These are phyloP conservation scores for Myzus persicae DNA, from an alignment of 1,140 invertebrate genomes.

Conservation along the genomic window DNA sequence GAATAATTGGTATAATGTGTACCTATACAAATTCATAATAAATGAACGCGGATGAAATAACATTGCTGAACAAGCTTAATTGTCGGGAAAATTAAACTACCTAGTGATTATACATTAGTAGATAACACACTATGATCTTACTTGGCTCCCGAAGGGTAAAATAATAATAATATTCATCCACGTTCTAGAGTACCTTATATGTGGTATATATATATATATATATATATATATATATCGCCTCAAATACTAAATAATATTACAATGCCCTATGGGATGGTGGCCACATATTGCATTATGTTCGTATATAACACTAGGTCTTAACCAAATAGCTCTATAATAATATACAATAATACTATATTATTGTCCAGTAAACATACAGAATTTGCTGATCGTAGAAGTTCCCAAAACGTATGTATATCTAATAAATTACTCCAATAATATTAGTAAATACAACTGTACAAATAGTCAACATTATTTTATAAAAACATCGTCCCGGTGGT, in stretches of 20 bases:
- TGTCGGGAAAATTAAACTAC: slow-evolving; percentile 16
- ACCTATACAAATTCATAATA: neutral
- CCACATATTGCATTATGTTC: slow-evolving; percentile 8
- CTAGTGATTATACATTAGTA: neutral
- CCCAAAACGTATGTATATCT: neutral
- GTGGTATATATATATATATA: neutral
- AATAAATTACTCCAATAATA: slow-evolving; percentile 5
- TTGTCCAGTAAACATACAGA: neutral
- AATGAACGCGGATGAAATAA: neutral
- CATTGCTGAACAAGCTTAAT: slow-evolving; percentile 19
- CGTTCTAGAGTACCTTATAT: neutral
- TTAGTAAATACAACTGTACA: neutral
- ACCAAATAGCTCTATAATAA: slow-evolving; percentile 9
- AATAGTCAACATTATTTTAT: neutral
- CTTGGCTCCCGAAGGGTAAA: neutral
- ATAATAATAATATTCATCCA: neutral
- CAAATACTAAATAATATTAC: neutral
- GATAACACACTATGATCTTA: slow-evolving; percentile 15
- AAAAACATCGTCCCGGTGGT: neutral
- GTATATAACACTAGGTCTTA: neutral
- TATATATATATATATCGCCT: neutral
- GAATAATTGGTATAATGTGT: neutral
- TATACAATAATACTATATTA: neutral
- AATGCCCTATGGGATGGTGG: neutral
- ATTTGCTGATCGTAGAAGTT: neutral